Conservation (phyloP, 2,888 invertebrate species). For the Formica aserva region DNA sequence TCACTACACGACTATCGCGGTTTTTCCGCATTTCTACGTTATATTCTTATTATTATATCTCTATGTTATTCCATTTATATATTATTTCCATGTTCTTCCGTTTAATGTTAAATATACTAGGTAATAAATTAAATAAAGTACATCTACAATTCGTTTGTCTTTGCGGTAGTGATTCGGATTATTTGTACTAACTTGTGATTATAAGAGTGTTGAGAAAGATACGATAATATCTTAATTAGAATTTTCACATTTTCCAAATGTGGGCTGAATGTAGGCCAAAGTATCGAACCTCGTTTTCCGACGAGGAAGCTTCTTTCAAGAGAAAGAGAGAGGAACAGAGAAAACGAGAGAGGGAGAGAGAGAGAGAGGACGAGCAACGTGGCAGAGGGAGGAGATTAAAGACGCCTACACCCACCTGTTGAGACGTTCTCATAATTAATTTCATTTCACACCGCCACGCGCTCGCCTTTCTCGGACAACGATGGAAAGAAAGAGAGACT, state of each 20-base stretch:
- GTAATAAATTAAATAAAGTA: not conserved
- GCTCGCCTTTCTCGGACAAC: constrained; percentile 73
- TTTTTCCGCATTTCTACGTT: not conserved
- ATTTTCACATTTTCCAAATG: constrained; percentile 10
- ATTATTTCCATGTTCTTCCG: not conserved
- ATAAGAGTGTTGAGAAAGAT: not conserved
- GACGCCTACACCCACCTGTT: constrained; percentile 85
- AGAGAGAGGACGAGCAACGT: constrained; percentile 55
- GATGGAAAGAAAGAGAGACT: constrained; percentile 58
- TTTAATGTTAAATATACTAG: not conserved
- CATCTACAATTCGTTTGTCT: not conserved
- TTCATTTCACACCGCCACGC: constrained; percentile 84
- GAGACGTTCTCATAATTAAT: constrained; percentile 85
- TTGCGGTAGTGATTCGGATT: not conserved
- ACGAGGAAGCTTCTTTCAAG: constrained; percentile 5
- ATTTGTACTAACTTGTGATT: not conserved
- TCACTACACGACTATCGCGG: not conserved
- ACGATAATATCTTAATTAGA: not conserved
- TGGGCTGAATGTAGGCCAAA: constrained; percentile 20
- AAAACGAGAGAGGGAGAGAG: constrained; percentile 46
- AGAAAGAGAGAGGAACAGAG: constrained; percentile 47
- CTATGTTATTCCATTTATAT: not conserved
- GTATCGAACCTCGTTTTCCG: constrained; percentile 24
- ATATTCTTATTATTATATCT: not conserved
- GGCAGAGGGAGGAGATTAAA: constrained; percentile 76